Evolutionary conservation across 2,113 vertebrate species (phyloP).

Genomic region (Pipra filicauda): DNA sequence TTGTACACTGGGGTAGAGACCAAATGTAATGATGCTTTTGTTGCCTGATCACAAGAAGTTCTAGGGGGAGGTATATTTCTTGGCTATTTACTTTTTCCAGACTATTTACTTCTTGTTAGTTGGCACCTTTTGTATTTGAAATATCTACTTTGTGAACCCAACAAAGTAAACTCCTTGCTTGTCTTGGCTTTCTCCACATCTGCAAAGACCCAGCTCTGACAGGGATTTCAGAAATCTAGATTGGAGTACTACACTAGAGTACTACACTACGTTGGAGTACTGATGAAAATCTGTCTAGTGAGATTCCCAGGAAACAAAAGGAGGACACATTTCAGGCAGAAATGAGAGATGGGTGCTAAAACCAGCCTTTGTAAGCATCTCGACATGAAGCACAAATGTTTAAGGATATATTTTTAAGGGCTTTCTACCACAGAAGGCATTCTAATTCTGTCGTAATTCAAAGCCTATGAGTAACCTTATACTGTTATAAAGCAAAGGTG

Average conservation of each 20-base stretch:
- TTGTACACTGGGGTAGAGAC: not conserved
- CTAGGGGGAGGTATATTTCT: not conserved
- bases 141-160: not conserved
- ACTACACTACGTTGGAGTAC: not conserved
- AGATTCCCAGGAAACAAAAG: not conserved
- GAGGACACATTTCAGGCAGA: not conserved
- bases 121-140: not conserved
- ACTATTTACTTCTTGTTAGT: not conserved
- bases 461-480: not conserved
- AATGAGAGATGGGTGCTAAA: not conserved
- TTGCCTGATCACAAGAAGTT: not conserved
- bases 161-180: not conserved
- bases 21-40: not conserved
- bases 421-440: not conserved
- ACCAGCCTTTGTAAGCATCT: not conserved
- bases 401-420: not conserved
- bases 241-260: not conserved
- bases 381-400: not conserved
- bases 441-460: not conserved
- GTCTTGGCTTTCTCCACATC: not conserved
- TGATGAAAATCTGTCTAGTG: not conserved
- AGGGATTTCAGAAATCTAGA: not conserved
- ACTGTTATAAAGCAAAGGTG: constrained; percentile 4
- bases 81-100: not conserved
- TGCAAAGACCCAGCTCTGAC: not conserved